Conservation (phyloP, 2,888 invertebrate genomes). For the Polia nebulosa region DNA sequence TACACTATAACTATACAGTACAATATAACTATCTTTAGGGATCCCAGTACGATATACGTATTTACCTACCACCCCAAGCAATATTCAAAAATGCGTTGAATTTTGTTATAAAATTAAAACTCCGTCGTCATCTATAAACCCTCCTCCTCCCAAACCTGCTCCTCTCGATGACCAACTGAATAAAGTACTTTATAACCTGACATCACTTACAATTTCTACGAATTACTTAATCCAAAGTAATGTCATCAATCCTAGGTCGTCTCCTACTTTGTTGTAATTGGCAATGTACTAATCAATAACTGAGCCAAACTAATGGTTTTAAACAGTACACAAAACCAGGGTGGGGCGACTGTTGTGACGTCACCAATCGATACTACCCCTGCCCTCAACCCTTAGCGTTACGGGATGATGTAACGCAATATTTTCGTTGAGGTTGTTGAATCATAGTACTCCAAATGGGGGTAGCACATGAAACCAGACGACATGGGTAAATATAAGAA, state of each 20-base stretch:
- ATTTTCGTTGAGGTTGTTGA: slow-evolving; percentile 65
- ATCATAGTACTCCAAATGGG: slow-evolving; percentile 60
- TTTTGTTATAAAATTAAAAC: too few relatives aligned
- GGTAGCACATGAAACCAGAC: slow-evolving; percentile 63
- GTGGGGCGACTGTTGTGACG: slow-evolving; percentile 72
- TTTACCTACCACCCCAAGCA: neutral
- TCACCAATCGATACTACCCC: slow-evolving; percentile 74
- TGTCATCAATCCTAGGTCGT: neutral
- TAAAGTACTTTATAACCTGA: neutral
- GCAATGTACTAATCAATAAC: slow-evolving; percentile 31
- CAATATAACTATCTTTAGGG: neutral
- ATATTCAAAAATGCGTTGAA: neutral
- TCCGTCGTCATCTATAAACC: neutral
- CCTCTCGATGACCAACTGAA: neutral
- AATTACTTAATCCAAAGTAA: neutral
- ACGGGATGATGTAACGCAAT: slow-evolving; percentile 75
- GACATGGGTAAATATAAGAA: slow-evolving; percentile 26
- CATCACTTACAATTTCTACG: neutral
- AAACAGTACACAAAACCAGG: slow-evolving; percentile 54
- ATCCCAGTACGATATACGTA: neutral
- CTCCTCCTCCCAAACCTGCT: too few relatives aligned
- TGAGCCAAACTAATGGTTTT: slow-evolving; percentile 35
- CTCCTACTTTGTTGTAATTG: slow-evolving; percentile 21
- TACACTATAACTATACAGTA: neutral
- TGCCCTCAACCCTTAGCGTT: slow-evolving; percentile 64